Percentiles rank a stretch among this genome's conserved stretches.
phyloP scores from a whole-genome alignment of 1,140 invertebrate genomes.

The Leptopilina boulardi region DNA sequence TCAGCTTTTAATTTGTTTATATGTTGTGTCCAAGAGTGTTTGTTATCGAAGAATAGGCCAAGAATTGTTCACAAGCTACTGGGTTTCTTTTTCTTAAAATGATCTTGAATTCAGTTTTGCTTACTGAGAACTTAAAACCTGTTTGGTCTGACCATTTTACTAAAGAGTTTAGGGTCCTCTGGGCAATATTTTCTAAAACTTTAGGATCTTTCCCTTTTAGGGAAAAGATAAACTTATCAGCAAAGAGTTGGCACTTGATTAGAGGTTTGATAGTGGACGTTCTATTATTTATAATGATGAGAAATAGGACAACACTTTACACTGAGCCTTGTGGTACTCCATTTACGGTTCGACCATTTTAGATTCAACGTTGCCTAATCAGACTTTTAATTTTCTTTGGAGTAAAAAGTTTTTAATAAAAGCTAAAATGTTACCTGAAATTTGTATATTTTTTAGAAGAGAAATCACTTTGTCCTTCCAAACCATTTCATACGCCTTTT shows the following conservation, averaged over 20 bases:
- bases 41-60: slow-evolving; percentile 39
- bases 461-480: too few relatives aligned
- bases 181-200: not conserved
- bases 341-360: slow-evolving; percentile 36
- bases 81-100: not conserved
- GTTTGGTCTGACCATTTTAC: slow-evolving; percentile 12
- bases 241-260: not conserved
- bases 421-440: not conserved
- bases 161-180: slow-evolving; percentile 36
- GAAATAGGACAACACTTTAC: slow-evolving; percentile 46
- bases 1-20: slow-evolving; percentile 40
- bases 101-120: slow-evolving; percentile 33
- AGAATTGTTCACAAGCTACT: slow-evolving; percentile 17
- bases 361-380: not conserved
- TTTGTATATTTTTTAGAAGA: too few relatives aligned
- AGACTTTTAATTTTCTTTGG: not conserved
- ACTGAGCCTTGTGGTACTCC: slow-evolving; percentile 47
- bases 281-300: slow-evolving; percentile 45
- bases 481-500: too few relatives aligned
- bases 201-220: not conserved
- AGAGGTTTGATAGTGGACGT: not conserved
- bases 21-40: slow-evolving; percentile 35
- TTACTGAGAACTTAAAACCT: slow-evolving; percentile 37
- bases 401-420: not conserved
- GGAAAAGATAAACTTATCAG: slow-evolving; percentile 24